Evolutionary conservation across 2,113 vertebrate species (phyloP).

Genomic region (Alces alces): DNA sequence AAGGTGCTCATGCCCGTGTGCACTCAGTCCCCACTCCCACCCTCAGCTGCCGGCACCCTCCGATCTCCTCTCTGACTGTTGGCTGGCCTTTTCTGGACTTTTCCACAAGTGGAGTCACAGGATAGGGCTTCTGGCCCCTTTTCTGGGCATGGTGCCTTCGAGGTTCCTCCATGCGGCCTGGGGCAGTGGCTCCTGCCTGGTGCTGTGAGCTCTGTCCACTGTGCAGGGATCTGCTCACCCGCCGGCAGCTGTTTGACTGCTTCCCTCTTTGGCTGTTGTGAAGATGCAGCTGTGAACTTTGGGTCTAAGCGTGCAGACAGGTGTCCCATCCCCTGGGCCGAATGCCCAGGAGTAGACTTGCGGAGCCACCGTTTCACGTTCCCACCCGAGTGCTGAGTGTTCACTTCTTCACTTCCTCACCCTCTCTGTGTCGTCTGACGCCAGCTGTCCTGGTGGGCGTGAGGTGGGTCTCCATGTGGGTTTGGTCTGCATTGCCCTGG

Average conservation of each 20-base stretch:
- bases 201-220: background rate
- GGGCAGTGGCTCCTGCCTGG: background rate
- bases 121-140: background rate
- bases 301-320: background rate
- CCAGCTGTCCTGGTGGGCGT: too few relatives aligned
- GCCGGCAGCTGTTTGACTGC: accelerated
- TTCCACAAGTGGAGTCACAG: accelerated
- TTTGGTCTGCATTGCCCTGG: accelerated
- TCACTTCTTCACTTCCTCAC: background rate
- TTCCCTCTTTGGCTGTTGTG: background rate
- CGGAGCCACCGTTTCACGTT: accelerated
- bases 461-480: background rate
- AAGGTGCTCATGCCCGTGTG: accelerated
- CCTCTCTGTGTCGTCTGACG: accelerated
- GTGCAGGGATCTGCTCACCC: background rate
- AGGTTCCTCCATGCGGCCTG: accelerated
- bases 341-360: background rate
- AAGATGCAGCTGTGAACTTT: background rate
- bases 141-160: accelerated
- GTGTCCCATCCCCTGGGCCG: background rate
- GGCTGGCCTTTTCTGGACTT: background rate
- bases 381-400: background rate
- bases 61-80: accelerated
- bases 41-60: background rate
- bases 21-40: accelerated